Conservation (phyloP, 2,888 invertebrate species). For the Drosophila parthenogenetica region DNA sequence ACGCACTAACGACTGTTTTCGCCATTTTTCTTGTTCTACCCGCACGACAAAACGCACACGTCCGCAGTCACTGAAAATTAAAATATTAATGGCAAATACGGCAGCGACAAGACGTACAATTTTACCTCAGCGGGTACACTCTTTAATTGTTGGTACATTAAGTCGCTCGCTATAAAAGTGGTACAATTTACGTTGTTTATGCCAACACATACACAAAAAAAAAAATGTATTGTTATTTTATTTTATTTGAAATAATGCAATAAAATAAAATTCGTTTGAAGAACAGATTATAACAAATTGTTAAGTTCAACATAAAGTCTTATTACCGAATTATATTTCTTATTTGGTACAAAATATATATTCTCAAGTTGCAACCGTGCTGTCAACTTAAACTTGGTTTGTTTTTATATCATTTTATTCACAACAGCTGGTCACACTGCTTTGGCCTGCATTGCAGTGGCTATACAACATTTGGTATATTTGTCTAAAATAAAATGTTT, state of each 20-base stretch:
- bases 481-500: not conserved
- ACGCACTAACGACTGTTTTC: slow-evolving; percentile 70
- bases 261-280: too few species aligned
- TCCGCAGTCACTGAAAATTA: slow-evolving; percentile 53
- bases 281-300: too few species aligned
- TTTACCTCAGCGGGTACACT: slow-evolving; percentile 2
- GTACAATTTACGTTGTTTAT: not conserved
- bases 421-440: slow-evolving; percentile 33
- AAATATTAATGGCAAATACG: slow-evolving; percentile 51
- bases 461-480: slow-evolving; percentile 13
- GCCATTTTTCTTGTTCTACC: slow-evolving; percentile 67
- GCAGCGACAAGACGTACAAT: slow-evolving; percentile 6
- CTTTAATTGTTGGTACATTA: not conserved
- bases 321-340: not conserved
- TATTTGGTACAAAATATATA: not conserved
- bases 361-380: slow-evolving; percentile 4
- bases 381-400: slow-evolving; percentile 2
- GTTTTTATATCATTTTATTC: slow-evolving; percentile 9
- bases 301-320: too few species aligned
- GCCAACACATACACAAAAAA: too few species aligned
- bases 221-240: too few species aligned
- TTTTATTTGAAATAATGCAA: too few species aligned
- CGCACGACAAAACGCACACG: slow-evolving; percentile 56
- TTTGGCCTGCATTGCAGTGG: not conserved
- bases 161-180: not conserved